These are phyloP conservation scores for Delia radicum DNA, from an alignment of 1,140 invertebrate species.

Conservation along the genomic window DNA sequence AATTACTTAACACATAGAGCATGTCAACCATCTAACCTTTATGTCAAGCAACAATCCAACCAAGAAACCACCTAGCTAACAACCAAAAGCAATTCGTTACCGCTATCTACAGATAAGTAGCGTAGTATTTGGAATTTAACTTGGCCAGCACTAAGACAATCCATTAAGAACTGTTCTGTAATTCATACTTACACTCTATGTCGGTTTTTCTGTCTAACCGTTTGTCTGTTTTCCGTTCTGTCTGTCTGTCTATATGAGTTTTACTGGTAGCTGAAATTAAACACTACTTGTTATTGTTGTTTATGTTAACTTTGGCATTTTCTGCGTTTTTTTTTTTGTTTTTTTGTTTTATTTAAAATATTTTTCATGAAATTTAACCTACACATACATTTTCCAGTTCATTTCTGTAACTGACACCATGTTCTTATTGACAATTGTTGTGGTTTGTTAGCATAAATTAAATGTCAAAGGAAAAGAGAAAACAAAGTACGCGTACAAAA, in stretches of 20 bases:
- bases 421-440: not conserved
- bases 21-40: too few species aligned
- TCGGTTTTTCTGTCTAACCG: not conserved
- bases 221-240: not conserved
- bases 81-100: too few species aligned
- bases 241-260: not conserved
- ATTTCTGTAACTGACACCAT: not conserved
- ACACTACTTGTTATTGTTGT: not conserved
- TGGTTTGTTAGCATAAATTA: constrained; percentile 1
- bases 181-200: not conserved
- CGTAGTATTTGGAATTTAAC: not conserved
- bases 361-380: not conserved
- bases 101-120: too few species aligned
- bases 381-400: not conserved
- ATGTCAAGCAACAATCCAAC: too few species aligned
- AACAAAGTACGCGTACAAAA: not conserved
- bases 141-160: not conserved
- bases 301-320: constrained; percentile 1
- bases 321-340: not conserved
- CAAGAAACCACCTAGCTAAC: too few species aligned
- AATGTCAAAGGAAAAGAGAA: not conserved
- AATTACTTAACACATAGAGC: constrained; percentile 11
- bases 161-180: not conserved
- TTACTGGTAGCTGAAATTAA: not conserved
- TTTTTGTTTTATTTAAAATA: not conserved